phyloP scores from a whole-genome alignment of 2,797 vertebrate species.

The Esox lucius region DNA sequence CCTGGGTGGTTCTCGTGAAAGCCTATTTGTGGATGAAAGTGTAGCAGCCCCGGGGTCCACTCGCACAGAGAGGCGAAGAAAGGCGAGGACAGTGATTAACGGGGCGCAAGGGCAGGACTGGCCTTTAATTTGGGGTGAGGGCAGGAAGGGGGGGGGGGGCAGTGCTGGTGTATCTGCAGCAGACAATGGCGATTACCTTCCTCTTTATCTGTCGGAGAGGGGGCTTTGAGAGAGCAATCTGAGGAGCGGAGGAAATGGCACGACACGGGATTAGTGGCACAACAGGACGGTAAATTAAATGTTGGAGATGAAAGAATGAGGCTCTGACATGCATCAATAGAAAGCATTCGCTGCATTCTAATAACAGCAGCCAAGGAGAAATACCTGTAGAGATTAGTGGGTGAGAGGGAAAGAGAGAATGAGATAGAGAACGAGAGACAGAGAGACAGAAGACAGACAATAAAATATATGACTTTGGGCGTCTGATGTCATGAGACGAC shows the following conservation, averaged over 20 bases:
- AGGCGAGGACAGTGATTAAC: constrained; percentile 81
- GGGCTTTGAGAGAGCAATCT: constrained; percentile 95
- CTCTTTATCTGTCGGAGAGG: constrained; percentile 97
- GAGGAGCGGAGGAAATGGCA: constrained; percentile 98
- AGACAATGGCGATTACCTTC: constrained; percentile 98
- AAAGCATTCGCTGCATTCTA: constrained; percentile 82
- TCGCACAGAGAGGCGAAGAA: constrained; percentile 76
- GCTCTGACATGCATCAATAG: constrained; percentile 88
- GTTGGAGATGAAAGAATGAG: constrained; percentile 94
- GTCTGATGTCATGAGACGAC: constrained; percentile 63
- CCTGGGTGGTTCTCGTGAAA: constrained; percentile 72
- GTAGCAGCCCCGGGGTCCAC: constrained; percentile 77
- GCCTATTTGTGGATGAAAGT: constrained; percentile 82
- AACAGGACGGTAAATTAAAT: constrained; percentile 95
- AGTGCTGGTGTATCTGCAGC: constrained; percentile 89
- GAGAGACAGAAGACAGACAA: constrained; percentile 58
- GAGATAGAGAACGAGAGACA: constrained; percentile 15
- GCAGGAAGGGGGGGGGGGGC: constrained; percentile 65
- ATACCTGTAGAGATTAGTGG: constrained; percentile 87
- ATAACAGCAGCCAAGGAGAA: constrained; percentile 82
- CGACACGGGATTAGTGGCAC: constrained; percentile 97
- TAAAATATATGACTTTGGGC: constrained; percentile 71
- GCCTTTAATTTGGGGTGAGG: constrained; percentile 83
- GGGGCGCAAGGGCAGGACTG: constrained; percentile 79
- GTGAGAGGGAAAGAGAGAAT: constrained; percentile 25